Conservation (phyloP, 2,888 invertebrate genomes). For the Lymantria dispar region DNA sequence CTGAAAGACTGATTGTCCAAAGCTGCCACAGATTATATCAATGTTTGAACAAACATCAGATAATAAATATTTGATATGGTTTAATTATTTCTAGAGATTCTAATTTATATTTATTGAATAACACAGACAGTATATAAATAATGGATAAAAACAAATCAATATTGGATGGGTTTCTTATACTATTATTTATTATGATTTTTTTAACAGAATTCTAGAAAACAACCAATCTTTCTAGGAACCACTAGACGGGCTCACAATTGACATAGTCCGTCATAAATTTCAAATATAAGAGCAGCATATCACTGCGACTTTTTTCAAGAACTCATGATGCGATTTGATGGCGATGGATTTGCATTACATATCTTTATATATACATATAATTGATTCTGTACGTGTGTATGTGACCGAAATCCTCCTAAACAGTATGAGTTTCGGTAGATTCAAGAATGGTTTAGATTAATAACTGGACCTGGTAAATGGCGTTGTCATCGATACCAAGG, state of each 20-base stretch:
- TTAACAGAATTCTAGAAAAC: slow-evolving; percentile 5
- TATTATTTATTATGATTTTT: slow-evolving; percentile 8
- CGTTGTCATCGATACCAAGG: too few species aligned
- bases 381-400: too few species aligned
- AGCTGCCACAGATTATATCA: slow-evolving; percentile 24
- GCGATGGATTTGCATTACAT: too few species aligned
- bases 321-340: background rate
- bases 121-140: background rate
- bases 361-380: too few species aligned
- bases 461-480: too few species aligned
- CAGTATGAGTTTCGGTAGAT: too few species aligned
- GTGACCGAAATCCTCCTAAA: too few species aligned
- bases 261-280: slow-evolving; percentile 7
- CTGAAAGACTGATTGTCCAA: slow-evolving; percentile 31
- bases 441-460: too few species aligned
- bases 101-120: background rate
- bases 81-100: slow-evolving; percentile 1
- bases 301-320: background rate
- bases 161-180: background rate
- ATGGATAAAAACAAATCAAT: too few species aligned
- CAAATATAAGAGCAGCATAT: background rate
- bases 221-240: slow-evolving; percentile 34
- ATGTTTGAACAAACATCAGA: background rate
- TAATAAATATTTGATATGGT: background rate
- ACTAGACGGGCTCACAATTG: slow-evolving; percentile 3